Evolutionary conservation across 2,888 invertebrate genomes (phyloP).

Genomic region (Pecten maximus): DNA sequence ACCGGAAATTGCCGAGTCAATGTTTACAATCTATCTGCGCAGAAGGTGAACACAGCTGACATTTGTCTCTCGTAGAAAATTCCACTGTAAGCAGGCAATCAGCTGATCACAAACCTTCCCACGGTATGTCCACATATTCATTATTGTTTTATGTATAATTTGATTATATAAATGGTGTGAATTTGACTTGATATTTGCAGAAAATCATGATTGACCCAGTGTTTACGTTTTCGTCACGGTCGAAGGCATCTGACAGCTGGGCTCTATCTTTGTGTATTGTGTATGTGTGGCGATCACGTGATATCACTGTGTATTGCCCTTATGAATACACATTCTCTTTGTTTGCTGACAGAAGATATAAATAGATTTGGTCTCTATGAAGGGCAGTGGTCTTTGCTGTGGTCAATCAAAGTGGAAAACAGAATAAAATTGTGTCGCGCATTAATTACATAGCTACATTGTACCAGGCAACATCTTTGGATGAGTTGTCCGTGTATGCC

Average conservation of each 20-base stretch:
- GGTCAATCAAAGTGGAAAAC: no score
- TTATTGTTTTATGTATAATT: background rate
- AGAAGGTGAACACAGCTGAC: constrained; percentile 28
- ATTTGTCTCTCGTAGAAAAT: background rate
- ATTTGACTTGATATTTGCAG: background rate
- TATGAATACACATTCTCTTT: background rate
- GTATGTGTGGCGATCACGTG: background rate
- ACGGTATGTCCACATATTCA: background rate
- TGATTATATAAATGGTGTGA: background rate
- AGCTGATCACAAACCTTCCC: background rate
- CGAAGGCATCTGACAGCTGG: constrained; percentile 11
- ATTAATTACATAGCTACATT: no score
- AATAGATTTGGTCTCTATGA: background rate
- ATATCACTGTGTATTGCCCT: constrained; percentile 14
- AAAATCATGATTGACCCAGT: background rate
- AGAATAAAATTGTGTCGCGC: no score
- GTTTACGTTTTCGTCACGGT: constrained; percentile 25
- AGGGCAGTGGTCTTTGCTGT: background rate
- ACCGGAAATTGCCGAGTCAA: constrained; percentile 33
- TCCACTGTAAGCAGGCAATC: background rate
- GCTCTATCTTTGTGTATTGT: background rate
- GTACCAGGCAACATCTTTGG: no score
- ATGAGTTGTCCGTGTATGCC: no score
- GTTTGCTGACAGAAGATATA: background rate
- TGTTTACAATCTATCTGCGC: constrained; percentile 32